Evolutionary conservation across 2,888 invertebrate genomes (phyloP), one percentile per base, ranked within the genome.

Genomic region (Tridacna crocea): DNA sequence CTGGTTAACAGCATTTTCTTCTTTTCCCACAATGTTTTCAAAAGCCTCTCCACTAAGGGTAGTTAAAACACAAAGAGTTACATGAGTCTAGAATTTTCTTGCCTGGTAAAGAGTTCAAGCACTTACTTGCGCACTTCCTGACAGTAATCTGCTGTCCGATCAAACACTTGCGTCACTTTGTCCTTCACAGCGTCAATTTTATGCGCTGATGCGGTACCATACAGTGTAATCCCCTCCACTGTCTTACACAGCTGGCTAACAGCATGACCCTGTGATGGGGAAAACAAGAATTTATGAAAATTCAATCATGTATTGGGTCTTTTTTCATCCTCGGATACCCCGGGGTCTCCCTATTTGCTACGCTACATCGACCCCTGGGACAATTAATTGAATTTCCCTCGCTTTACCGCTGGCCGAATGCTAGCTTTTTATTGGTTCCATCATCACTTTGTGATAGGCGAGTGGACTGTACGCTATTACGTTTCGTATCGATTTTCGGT

Each of bases 161-260:
- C 98, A 90, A 97, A 95, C 74, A 98, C 95, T 93, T 97, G 96
- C 91, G 97, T 96, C 84, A 97, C 96, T 48, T 93, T 92, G 88
- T 96, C 96, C 36, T 97, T 97, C 87, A 98, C 95, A n/a, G 96
- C 96, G 92, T 98, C 98, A 93, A 97, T 97, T 95, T 98, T 98
- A 93, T 95, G 95, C 94, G 97, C 96, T 74, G 97, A 97, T 93
- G 97, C 97, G 2, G 98, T 97, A 47, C 98, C 98, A 94, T 97
- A 97, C 75, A 98, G 96, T 17, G 96, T 97, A 68, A 97, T 97
- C 91, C 97, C 96, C 46, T 96, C 96, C 73, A 98, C 96, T 0
- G 97, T 97, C 95, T 96, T 96, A 81, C 97, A 96, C 87, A 98
- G 95, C 94, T 98, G 97, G 51, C 96, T 96, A 46, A 98, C 96